phyloP scores from a whole-genome alignment of 2,888 invertebrate species.

The Eustalomyia histrio region DNA sequence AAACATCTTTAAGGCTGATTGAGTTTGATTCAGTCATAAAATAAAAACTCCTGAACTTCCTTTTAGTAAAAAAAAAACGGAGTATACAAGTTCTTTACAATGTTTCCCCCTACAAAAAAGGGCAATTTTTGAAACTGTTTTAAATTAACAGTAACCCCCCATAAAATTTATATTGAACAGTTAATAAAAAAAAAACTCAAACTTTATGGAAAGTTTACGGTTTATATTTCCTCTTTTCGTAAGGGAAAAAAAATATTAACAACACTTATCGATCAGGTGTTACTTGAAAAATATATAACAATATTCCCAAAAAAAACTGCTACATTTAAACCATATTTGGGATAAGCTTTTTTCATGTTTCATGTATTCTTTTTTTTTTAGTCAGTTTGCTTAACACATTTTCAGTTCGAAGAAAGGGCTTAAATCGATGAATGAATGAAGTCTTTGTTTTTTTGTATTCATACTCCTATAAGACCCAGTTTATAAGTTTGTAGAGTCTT shows the following conservation, averaged over 20 bases:
- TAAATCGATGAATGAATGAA: slow-evolving; percentile 12
- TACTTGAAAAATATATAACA: slow-evolving; percentile 26
- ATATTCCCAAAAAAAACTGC: slow-evolving; percentile 11
- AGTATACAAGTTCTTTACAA: background rate
- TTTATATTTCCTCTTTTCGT: slow-evolving; percentile 48
- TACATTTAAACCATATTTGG: slow-evolving; percentile 57
- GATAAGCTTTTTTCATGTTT: slow-evolving; percentile 45
- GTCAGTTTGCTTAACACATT: slow-evolving; percentile 35
- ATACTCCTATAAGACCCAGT: background rate
- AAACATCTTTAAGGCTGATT: slow-evolving; percentile 50
- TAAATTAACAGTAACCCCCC: background rate
- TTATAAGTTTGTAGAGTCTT: no score
- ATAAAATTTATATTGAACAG: background rate
- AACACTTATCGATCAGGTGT: slow-evolving; percentile 55
- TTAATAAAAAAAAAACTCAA: slow-evolving; percentile 41
- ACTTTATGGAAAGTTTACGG: slow-evolving; percentile 48
- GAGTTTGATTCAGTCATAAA: slow-evolving; percentile 28
- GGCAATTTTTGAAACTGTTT: background rate
- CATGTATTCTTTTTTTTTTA: background rate
- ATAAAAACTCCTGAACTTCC: slow-evolving; percentile 40
- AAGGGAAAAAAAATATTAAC: no score
- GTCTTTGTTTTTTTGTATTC: background rate
- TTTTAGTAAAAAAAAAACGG: background rate
- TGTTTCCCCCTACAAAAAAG: background rate
- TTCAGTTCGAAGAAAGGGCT: slow-evolving; percentile 25